These are phyloP conservation scores for Oceanodroma leucorhoa DNA, from an alignment of 2,797 vertebrate genomes.

Conservation along the genomic window DNA sequence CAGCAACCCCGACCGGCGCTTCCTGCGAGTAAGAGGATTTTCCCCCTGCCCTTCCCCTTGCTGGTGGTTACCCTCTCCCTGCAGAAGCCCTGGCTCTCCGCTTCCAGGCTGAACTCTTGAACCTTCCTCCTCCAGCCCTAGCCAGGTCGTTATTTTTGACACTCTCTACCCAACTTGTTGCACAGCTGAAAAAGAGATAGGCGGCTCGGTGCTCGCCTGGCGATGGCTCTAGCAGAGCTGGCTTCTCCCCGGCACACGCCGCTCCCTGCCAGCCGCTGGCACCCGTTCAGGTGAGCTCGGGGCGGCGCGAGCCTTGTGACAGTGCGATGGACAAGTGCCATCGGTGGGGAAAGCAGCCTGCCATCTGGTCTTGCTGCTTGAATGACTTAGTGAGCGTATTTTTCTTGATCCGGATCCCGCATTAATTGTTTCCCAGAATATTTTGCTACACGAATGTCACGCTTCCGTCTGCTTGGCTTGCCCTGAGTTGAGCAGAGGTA, in stretches of 20 bases:
- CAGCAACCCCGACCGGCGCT: neutral
- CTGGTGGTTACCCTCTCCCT: neutral
- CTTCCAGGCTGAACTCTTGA: constrained; percentile 51
- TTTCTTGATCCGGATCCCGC: neutral
- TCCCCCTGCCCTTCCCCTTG: neutral
- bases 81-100: neutral
- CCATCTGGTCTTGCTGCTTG: neutral
- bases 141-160: constrained; percentile 23
- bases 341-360: neutral
- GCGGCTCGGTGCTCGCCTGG: accelerated
- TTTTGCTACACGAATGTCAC: neutral
- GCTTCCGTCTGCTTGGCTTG: constrained; percentile 25
- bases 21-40: neutral
- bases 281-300: neutral
- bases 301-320: neutral
- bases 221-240: neutral
- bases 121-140: neutral
- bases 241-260: accelerated
- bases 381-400: neutral
- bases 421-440: constrained; percentile 38
- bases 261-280: neutral
- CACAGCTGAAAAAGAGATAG: neutral
- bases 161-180: neutral
- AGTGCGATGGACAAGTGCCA: neutral
- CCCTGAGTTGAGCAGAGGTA: neutral